Conservation (phyloP, 1,140 invertebrate species). For the Nebria ingens region DNA sequence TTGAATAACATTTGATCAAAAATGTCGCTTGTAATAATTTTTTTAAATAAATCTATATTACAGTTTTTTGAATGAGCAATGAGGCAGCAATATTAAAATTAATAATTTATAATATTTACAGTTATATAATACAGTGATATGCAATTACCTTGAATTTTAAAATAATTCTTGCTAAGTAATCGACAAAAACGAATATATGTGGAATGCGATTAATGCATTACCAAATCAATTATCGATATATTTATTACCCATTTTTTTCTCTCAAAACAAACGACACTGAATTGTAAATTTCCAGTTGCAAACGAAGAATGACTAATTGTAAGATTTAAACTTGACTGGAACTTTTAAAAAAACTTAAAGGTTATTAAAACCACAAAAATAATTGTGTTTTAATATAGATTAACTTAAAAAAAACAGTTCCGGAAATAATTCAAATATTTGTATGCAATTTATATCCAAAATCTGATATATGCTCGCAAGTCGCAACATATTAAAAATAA, state of each 20-base stretch:
- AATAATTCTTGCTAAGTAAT: conserved; percentile 5
- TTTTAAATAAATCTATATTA: conserved; percentile 5
- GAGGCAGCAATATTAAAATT: conserved; percentile 6
- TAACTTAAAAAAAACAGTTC: neutral
- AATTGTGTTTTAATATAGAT: neutral
- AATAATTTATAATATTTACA: conserved; percentile 9
- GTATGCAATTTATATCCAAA: too few species aligned
- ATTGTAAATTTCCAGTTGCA: too few species aligned
- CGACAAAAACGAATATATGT: conserved; percentile 2
- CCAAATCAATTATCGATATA: neutral
- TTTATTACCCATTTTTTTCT: too few species aligned
- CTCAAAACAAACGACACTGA: too few species aligned
- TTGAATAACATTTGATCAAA: too few species aligned
- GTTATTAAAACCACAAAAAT: neutral
- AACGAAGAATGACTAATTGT: too few species aligned
- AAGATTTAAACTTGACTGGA: too few species aligned
- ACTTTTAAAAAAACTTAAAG: neutral
- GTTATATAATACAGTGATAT: conserved; percentile 9
- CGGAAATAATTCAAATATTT: neutral
- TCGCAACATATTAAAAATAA: too few species aligned
- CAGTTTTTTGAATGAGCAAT: conserved; percentile 3
- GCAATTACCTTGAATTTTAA: conserved; percentile 9
- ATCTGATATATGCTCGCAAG: too few species aligned
- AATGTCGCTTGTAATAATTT: neutral
- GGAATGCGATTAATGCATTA: neutral